phyloP scores from a whole-genome alignment of 2,888 invertebrate species.

The Epinotia ramella region DNA sequence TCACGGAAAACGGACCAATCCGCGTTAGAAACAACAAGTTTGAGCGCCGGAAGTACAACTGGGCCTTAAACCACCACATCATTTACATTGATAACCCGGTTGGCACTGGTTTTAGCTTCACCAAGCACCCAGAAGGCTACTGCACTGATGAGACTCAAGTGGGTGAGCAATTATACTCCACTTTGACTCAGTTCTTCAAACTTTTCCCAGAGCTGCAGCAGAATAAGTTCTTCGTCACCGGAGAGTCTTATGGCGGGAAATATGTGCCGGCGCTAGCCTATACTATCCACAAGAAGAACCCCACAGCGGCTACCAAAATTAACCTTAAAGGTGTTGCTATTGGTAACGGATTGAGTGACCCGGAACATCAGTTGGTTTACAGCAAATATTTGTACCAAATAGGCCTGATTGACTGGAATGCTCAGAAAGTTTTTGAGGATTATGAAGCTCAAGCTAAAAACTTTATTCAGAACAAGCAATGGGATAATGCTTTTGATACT shows the following conservation, averaged over 20 bases:
- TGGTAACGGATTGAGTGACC: conserved; percentile 93
- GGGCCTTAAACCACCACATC: conserved; percentile 92
- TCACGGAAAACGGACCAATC: conserved; percentile 93
- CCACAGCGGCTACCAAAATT: conserved; percentile 87
- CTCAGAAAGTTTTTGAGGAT: conserved; percentile 84
- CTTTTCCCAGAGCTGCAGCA: conserved; percentile 91
- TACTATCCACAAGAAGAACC: conserved; percentile 88
- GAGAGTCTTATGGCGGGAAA: conserved; percentile 95
- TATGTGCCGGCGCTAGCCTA: conserved; percentile 91
- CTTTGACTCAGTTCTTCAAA: conserved; percentile 92
- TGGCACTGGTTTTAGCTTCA: conserved; percentile 96
- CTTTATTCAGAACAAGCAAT: conserved; percentile 87
- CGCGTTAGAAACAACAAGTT: conserved; percentile 71
- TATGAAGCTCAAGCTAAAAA: conserved; percentile 85
- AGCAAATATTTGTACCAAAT: conserved; percentile 92
- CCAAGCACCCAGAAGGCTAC: conserved; percentile 90
- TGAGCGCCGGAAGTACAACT: conserved; percentile 89
- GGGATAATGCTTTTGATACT: conserved; percentile 88
- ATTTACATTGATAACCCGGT: conserved; percentile 97
- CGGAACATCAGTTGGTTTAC: conserved; percentile 90
- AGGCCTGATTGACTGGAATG: conserved; percentile 89
- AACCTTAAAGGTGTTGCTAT: conserved; percentile 90
- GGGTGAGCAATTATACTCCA: conserved; percentile 91
- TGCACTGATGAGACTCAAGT: conserved; percentile 92
- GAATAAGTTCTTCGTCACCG: conserved; percentile 94